Conservation (phyloP, 2,113 vertebrate species). For the Pipa parva region DNA sequence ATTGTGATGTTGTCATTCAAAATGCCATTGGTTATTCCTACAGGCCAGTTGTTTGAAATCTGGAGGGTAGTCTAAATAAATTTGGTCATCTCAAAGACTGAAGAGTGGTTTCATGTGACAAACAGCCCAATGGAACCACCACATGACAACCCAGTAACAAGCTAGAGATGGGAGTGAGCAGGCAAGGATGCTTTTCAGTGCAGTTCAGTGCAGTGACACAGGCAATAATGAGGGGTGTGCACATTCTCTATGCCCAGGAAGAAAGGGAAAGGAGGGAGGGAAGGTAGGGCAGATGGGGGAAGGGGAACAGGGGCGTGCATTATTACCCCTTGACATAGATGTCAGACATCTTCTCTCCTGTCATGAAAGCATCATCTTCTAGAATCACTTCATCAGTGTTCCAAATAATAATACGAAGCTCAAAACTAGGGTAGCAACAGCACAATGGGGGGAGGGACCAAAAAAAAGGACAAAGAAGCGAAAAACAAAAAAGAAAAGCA, state of each 20-base stretch:
- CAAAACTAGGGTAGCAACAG: constrained; percentile 64
- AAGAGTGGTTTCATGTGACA: constrained; percentile 32
- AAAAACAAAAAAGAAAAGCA: constrained; percentile 27
- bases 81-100: constrained; percentile 26
- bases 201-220: constrained; percentile 26
- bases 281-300: neutral
- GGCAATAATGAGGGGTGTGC: neutral
- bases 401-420: constrained; percentile 69
- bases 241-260: neutral
- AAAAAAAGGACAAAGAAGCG: constrained; percentile 50
- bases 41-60: too few relatives aligned
- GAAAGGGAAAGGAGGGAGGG: neutral
- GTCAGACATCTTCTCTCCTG: constrained; percentile 76
- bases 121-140: constrained; percentile 31
- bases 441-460: constrained; percentile 56
- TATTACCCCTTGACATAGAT: constrained; percentile 76
- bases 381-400: constrained; percentile 70
- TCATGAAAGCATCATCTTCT: constrained; percentile 75
- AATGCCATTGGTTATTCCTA: too few relatives aligned
- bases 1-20: too few relatives aligned
- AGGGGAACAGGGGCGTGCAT: constrained; percentile 45
- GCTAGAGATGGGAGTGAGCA: constrained; percentile 38
- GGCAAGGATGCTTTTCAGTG: constrained; percentile 5
- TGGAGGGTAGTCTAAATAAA: neutral
- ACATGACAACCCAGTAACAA: constrained; percentile 33